Conservation (phyloP, 2,888 invertebrate genomes). For the Bellardia pandia region DNA sequence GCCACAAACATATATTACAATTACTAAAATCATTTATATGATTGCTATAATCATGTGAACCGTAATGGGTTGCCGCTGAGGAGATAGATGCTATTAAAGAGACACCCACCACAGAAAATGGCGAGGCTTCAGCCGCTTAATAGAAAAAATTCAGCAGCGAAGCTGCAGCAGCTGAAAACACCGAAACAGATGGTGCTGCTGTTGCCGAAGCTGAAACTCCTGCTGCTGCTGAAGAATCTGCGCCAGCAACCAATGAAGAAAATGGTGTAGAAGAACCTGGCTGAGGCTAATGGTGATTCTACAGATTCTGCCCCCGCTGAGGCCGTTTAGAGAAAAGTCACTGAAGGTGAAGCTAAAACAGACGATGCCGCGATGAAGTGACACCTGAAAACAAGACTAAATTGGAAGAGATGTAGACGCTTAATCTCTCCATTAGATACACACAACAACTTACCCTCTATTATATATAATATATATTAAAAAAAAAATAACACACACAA, state of each 20-base stretch:
- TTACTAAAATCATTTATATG: no score
- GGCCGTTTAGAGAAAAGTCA: slow-evolving; percentile 84
- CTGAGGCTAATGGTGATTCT: slow-evolving; percentile 82
- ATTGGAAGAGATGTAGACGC: slow-evolving; percentile 84
- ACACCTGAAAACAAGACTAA: slow-evolving; percentile 84
- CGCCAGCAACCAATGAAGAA: slow-evolving; percentile 77
- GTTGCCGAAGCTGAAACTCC: slow-evolving; percentile 74
- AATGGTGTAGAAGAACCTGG: slow-evolving; percentile 80
- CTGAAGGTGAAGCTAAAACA: slow-evolving; percentile 79
- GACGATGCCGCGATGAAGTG: slow-evolving; percentile 81
- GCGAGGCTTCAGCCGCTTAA: slow-evolving; percentile 71
- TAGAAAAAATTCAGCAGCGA: slow-evolving; percentile 71
- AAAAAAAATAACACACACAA: slow-evolving; percentile 70
- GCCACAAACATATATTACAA: no score
- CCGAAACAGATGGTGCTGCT: slow-evolving; percentile 73
- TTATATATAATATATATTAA: slow-evolving; percentile 73
- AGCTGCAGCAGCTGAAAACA: slow-evolving; percentile 70
- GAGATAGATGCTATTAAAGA: slow-evolving; percentile 82
- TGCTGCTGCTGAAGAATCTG: slow-evolving; percentile 76
- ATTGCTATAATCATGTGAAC: no score
- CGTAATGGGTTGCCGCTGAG: slow-evolving; percentile 79
- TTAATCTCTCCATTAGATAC: slow-evolving; percentile 78
- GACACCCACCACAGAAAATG: slow-evolving; percentile 74
- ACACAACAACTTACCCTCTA: slow-evolving; percentile 72
- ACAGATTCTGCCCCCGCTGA: slow-evolving; percentile 82